These are phyloP conservation scores for Meta bourneti DNA, from an alignment of 2,888 invertebrate species.

Conservation along the genomic window DNA sequence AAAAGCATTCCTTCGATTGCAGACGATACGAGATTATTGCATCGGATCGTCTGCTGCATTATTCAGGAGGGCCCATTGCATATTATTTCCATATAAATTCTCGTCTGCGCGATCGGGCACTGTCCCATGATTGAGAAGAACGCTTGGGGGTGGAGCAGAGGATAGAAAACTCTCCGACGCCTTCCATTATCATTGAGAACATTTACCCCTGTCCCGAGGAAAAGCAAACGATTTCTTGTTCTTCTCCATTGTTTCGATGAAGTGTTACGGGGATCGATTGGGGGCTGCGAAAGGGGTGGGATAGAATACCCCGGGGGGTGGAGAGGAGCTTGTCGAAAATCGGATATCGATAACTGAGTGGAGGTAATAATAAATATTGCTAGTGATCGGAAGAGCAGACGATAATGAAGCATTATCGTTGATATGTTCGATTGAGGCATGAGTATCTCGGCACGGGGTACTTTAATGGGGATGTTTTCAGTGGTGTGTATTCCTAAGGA, in stretches of 20 bases:
- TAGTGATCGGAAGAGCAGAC: neutral
- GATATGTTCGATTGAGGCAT: neutral
- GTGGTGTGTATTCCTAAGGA: neutral
- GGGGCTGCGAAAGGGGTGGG: neutral
- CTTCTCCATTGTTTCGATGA: neutral
- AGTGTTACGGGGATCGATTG: slow-evolving; percentile 7
- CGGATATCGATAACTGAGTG: slow-evolving; percentile 17
- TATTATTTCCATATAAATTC: slow-evolving; percentile 60
- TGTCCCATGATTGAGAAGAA: neutral
- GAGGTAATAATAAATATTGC: slow-evolving; percentile 30
- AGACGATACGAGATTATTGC: slow-evolving; percentile 24
- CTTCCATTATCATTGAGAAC: slow-evolving; percentile 15
- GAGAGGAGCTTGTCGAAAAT: neutral
- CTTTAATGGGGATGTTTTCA: neutral
- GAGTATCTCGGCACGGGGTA: no score
- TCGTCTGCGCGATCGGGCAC: neutral
- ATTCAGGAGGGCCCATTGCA: slow-evolving; percentile 41
- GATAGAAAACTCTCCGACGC: neutral
- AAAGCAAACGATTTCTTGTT: neutral
- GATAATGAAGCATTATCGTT: neutral
- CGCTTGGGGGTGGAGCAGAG: neutral
- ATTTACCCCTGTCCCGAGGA: neutral
- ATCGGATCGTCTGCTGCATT: slow-evolving; percentile 36
- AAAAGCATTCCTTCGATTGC: neutral
- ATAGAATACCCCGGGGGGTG: neutral